A percentile compares a stretch with the other conserved stretches of the same genome.
phyloP scores from a whole-genome alignment of 2,797 vertebrate genomes.

The Ceryle rudis region DNA sequence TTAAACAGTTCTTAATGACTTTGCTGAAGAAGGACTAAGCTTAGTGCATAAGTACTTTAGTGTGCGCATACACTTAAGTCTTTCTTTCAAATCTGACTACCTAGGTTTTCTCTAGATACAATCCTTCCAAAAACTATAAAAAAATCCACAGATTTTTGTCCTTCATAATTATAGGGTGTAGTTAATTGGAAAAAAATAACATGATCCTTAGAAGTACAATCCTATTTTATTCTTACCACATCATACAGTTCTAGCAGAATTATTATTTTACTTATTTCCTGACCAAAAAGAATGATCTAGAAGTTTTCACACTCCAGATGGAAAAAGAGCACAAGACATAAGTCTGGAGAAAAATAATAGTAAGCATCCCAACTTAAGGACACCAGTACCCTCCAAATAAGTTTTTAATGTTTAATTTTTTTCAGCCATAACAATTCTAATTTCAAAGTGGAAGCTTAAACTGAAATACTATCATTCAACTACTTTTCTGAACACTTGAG shows the following conservation, averaged over 20 bases:
- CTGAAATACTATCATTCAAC: not conserved
- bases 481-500: not conserved
- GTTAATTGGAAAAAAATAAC: not conserved
- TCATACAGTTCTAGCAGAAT: not conserved
- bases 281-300: not conserved
- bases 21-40: not conserved
- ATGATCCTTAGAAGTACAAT: not conserved
- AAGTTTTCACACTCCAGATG: not conserved
- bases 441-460: not conserved
- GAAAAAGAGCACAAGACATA: fast-evolving
- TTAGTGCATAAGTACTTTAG: not conserved
- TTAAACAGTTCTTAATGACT: not conserved
- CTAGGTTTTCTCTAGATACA: not conserved
- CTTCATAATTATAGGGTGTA: not conserved
- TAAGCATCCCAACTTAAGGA: not conserved
- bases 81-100: not conserved
- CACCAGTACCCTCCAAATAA: not conserved
- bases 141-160: not conserved
- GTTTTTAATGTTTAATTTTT: not conserved
- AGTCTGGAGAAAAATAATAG: not conserved
- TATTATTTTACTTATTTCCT: not conserved
- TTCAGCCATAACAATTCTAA: not conserved
- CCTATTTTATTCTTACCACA: not conserved
- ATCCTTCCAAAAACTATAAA: not conserved
- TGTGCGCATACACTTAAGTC: not conserved